phyloP scores from a whole-genome alignment of 2,797 vertebrate species.

The Etheostoma nigrum region DNA sequence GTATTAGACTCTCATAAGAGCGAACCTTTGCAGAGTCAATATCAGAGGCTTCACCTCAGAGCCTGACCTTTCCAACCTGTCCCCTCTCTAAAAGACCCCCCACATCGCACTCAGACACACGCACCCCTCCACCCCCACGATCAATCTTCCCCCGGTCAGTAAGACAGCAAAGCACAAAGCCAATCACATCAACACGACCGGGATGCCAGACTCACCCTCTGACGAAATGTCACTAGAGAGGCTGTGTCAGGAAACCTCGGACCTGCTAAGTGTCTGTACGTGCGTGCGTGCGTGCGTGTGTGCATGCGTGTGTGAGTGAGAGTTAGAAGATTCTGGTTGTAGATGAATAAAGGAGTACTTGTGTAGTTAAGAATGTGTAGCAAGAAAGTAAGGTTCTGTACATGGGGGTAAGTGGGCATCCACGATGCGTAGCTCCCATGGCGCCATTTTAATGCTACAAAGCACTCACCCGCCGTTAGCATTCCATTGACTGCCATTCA shows the following conservation, averaged over 20 bases:
- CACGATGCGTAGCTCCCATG: no score
- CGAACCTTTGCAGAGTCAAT: slow-evolving; percentile 79
- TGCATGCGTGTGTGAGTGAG: slow-evolving; percentile 17
- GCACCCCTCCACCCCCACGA: slow-evolving; percentile 49
- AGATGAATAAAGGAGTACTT: slow-evolving; percentile 18
- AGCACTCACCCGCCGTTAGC: no score
- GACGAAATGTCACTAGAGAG: slow-evolving; percentile 80
- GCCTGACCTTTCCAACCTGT: slow-evolving; percentile 76
- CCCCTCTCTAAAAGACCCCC: slow-evolving; percentile 53
- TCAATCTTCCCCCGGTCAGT: slow-evolving; percentile 76
- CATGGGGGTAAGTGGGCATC: no score
- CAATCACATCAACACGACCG: slow-evolving; percentile 73
- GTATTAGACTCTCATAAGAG: slow-evolving; percentile 73
- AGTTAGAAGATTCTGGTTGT: slow-evolving; percentile 15
- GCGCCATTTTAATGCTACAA: no score
- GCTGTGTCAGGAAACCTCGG: slow-evolving; percentile 65
- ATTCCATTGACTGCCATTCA: no score
- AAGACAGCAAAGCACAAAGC: slow-evolving; percentile 78
- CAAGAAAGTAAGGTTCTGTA: slow-evolving; percentile 36
- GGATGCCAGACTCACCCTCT: slow-evolving; percentile 69
- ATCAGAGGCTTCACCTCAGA: slow-evolving; percentile 76
- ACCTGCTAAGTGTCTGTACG: slow-evolving; percentile 29
- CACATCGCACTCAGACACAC: slow-evolving; percentile 30
- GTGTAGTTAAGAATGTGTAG: slow-evolving; percentile 24
- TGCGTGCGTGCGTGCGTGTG: not conserved